These are phyloP conservation scores for Microcebus jonahi DNA, from an alignment of 2,113 vertebrate species.

Conservation along the genomic window DNA sequence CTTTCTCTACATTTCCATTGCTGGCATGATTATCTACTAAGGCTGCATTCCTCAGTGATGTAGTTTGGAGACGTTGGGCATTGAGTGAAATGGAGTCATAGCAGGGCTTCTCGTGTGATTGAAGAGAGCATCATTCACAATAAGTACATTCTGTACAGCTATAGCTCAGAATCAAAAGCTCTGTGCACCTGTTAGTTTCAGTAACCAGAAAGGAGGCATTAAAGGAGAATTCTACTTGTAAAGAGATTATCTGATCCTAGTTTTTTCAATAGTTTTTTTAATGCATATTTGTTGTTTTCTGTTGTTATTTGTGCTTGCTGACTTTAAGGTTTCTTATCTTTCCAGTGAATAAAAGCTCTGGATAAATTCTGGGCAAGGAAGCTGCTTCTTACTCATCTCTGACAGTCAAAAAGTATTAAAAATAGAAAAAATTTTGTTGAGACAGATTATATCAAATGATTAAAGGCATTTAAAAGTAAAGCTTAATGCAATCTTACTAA, in stretches of 20 bases:
- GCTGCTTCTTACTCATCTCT: background rate
- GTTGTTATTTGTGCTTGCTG: background rate
- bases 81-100: background rate
- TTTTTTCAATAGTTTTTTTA: background rate
- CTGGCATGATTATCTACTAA: background rate
- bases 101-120: background rate
- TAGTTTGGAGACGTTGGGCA: background rate
- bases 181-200: background rate
- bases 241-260: background rate
- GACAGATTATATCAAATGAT: slow-evolving; percentile 55
- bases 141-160: background rate
- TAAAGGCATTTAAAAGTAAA: slow-evolving; percentile 66
- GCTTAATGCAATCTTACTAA: slow-evolving; percentile 51
- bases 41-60: background rate
- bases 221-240: background rate
- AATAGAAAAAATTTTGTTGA: slow-evolving; percentile 54
- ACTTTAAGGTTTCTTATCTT: slow-evolving; percentile 32
- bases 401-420: slow-evolving; percentile 53
- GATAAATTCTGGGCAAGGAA: slow-evolving; percentile 10
- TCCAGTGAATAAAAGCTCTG: slow-evolving; percentile 5
- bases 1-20: background rate
- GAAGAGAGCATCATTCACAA: background rate
- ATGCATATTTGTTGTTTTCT: background rate
- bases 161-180: background rate
- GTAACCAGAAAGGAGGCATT: background rate